Evolutionary conservation across 1,140 invertebrate genomes (phyloP), one percentile per base, ranked within the genome.

Genomic region (Drosophila rhopaloa): DNA sequence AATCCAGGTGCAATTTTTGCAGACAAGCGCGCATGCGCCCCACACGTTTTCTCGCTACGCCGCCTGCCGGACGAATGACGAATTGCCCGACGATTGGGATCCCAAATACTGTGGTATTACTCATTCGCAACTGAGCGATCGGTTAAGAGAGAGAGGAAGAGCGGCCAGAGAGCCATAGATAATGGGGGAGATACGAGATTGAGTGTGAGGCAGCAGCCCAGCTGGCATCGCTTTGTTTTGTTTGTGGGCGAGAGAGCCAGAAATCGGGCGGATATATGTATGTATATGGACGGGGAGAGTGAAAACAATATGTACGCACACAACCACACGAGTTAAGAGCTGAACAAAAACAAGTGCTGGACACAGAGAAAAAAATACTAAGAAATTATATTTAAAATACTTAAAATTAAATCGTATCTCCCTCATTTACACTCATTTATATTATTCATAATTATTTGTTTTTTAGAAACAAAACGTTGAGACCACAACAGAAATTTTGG

Each of bases 21-120:
- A 67, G 65, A 63, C 62, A 54, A 88, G 84, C 84, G 84, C 84
- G 85, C 84, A 84, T 74, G 84, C 84, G 85, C 73, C 76, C 59
- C 77, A 68, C 80, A 89, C 84, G 84, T 84, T 78, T 44, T 71
- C 48, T 89, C 60, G 72, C 77, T 80, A 65, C 80, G 76, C 68
- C 59, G 74, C 63, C 80, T 71, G 68, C 55, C 40, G 41, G 77
- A 75, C 80, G 74, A 89, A 84, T 89, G 80, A 76, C 48, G 27
- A 19, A 44, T 43, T 37, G 35, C 32, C 11, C 50, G 47, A 16
- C 53, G 59, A 66, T 68, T 61, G 61, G 37, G 11, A 19, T 48
- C 5, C 8, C 27, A 43, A 67, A 63, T 41, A 65, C 43, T 10
- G 19, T 27, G 29, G 56, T 29, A 58, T 65, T 61, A 62, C 61